Base-by-base conservation (phyloP, 2,113 vertebrate species). In the Limanda limanda region DNA sequence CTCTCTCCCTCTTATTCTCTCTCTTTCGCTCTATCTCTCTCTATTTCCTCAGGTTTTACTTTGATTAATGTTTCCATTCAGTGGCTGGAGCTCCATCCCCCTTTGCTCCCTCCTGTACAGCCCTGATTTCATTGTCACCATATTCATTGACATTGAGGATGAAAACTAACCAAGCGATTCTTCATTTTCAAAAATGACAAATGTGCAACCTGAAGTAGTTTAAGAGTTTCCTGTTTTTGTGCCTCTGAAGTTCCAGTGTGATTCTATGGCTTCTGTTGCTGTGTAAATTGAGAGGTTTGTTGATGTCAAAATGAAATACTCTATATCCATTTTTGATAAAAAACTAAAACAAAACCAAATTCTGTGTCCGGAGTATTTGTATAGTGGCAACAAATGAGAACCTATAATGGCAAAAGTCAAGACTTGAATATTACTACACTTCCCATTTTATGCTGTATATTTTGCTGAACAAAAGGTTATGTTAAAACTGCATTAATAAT, bases 261-360 rank as follows among this genome's bases (percentile, higher is more conserved):
- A 94, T 76, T 95, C 93, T 95, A 94, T 94, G 95, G 95, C 95
- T 96, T 96, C 91, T 96, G 96, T 96, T 95, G 93, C 94, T 97
- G 96, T 98, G 95, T 96, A 95, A 95, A 95, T 96, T 93, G 96
- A 96, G 93, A 96, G 93, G 94, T 98, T 94, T 95, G 96, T 97
- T 96, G 95, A 95, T 96, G 95, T 95, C 95, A 94, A 97, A 95
- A 95, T 97, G 95, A 97, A 98, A 97, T 95, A 95, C 94, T 97
- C 95, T 91, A 91, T 93, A 96, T 97, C 95, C 94, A 94, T 96
- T 97, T 97, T 90, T 91, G 70, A 88, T 87, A 82, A 78, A 93
- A 89, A 78, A 71, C 72, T 68, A 73, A 74, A 81, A 79, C 61
- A 67, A 86, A 9, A 40, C 1, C 40, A 74, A 79, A 71, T 4